phyloP scores from a whole-genome alignment of 2,888 invertebrate species.

The Meiosimyza platycephala region DNA sequence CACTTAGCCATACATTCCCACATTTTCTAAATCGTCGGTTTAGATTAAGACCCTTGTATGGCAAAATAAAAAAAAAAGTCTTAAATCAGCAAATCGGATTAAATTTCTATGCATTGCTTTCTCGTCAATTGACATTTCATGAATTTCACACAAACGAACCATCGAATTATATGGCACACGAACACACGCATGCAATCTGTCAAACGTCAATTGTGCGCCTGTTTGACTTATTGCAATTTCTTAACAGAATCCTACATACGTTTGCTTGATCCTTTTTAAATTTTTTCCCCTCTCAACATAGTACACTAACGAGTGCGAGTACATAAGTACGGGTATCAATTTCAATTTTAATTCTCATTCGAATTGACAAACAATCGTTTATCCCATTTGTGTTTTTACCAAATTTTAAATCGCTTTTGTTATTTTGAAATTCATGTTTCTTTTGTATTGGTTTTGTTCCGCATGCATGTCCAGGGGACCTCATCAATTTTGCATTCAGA shows the following conservation, averaged over 20 bases:
- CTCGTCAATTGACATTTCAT: too few relatives aligned
- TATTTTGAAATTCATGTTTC: not conserved
- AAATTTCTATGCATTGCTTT: too few relatives aligned
- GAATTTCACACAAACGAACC: too few relatives aligned
- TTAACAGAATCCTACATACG: not conserved
- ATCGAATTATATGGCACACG: not conserved
- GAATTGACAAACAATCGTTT: not conserved
- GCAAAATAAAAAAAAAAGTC: too few relatives aligned
- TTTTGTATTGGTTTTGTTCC: not conserved
- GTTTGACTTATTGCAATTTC: constrained; percentile 23
- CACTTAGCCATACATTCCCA: too few relatives aligned
- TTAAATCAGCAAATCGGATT: too few relatives aligned
- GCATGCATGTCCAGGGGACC: not conserved
- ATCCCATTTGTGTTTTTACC: not conserved
- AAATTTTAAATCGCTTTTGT: not conserved
- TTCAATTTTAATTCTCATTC: constrained; percentile 2
- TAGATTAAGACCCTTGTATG: too few relatives aligned
- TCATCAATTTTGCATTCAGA: constrained; percentile 24
- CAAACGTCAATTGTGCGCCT: constrained; percentile 24
- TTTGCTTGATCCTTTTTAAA: constrained; percentile 35
- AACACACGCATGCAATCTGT: constrained; percentile 29
- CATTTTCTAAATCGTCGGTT: too few relatives aligned
- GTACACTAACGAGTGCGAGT: not conserved
- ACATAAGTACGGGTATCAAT: not conserved
- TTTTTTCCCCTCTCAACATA: constrained; percentile 9